Base-by-base conservation (phyloP, 1,140 invertebrate genomes). In the Drosophila sechellia region DNA sequence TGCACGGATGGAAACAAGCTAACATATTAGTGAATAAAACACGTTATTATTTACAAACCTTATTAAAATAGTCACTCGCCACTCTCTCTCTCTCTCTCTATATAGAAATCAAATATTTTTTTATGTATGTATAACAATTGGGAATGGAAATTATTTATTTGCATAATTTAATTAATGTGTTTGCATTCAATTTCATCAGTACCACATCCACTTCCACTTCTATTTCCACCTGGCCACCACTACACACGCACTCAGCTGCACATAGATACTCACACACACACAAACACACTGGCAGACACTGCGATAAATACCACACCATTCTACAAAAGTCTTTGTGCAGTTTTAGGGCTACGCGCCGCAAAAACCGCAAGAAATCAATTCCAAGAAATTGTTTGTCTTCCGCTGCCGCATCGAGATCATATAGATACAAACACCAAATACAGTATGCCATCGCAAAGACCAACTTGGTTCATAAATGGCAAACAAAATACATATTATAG, bases 281-380 rank as follows among this genome's bases (percentile, higher is more conserved):
- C n/a, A 10, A 8, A 31, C 6, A 31, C 0, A 31, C n/a, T n/a
- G 27, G 12, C 13, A 37, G 15, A 57, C 31, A 13, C 20, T n/a
- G 11, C n/a, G 8, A 17, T 15, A 43, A 22, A 39, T 59, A 37
- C 56, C 15, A 31, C 37, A 59, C 39, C 40, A 66, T 49, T 57
- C 39, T 4, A 6, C 45, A 35, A 54, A 46, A 54, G 48, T 43
- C 52, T 55, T 64, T 43, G 64, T 65, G 81, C 80, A 84, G 84
- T 84, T 85, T 84, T 84, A 84, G 81, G 80, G 81, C 80, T 84
- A 84, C 80, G 73, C 56, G 59, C 77, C 81, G 57, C 81, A 85
- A 86, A 83, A 85, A 85, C 81, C 81, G 42, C 81, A 85, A 81
- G 81, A 85, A 85, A 85, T 85, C 81, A 85, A 85, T 85, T 85